Conservation (phyloP, 2,888 invertebrate genomes). For the Macropis europaea region DNA sequence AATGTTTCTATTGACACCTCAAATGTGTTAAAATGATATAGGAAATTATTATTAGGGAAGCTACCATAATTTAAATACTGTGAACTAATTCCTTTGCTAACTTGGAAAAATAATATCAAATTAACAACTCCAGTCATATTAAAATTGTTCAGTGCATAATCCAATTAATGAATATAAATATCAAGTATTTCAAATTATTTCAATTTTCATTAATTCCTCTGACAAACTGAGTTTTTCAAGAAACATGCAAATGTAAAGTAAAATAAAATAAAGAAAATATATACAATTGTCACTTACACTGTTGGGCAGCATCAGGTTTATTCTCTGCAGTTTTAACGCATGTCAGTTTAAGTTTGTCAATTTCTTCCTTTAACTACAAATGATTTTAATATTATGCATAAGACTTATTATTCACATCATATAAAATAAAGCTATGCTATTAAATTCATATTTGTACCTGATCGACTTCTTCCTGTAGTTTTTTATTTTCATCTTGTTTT, state of each 20-base stretch:
- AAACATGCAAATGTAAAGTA: constrained; percentile 1
- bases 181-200: not conserved
- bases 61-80: not conserved
- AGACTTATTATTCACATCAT: not conserved
- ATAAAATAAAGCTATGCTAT: not conserved
- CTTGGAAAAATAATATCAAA: not conserved
- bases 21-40: constrained; percentile 33
- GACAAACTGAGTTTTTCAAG: not conserved
- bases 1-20: constrained; percentile 22
- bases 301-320: constrained; percentile 3
- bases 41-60: constrained; percentile 9
- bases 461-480: constrained; percentile 69
- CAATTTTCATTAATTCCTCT: not conserved
- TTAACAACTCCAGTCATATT: constrained; percentile 17
- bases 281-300: constrained; percentile 57
- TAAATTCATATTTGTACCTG: constrained; percentile 53
- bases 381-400: not conserved
- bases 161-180: not conserved
- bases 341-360: constrained; percentile 64
- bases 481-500: constrained; percentile 67
- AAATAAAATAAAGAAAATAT: constrained; percentile 7
- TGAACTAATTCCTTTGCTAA: not conserved
- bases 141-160: not conserved
- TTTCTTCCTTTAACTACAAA: constrained; percentile 68
- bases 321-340: constrained; percentile 50